phyloP scores from a whole-genome alignment of 2,888 invertebrate species.

The Dromius quadrimaculatus region DNA sequence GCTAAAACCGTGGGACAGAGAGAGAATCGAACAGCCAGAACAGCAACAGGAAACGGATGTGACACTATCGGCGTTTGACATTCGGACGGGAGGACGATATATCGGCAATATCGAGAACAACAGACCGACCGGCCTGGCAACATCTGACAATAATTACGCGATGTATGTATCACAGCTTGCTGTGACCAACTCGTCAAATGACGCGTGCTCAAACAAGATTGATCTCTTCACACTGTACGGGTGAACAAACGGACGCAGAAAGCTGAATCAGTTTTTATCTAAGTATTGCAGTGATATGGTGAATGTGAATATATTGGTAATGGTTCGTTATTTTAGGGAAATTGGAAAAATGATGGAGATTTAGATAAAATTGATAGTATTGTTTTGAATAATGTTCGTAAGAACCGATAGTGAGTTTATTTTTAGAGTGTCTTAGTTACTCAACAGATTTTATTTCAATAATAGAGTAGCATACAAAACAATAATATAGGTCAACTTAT shows the following conservation, averaged over 20 bases:
- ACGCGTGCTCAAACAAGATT: slow-evolving; percentile 36
- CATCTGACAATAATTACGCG: slow-evolving; percentile 50
- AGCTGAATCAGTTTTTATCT: background rate
- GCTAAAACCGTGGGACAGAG: background rate
- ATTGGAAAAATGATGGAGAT: too few species aligned
- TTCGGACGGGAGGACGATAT: slow-evolving; percentile 32
- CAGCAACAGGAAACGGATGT: slow-evolving; percentile 35
- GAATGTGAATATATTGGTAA: too few species aligned
- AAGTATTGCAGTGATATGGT: slow-evolving; percentile 8
- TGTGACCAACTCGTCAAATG: slow-evolving; percentile 23
- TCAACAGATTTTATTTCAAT: too few species aligned
- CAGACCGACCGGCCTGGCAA: slow-evolving; percentile 43
- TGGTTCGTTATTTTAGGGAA: too few species aligned
- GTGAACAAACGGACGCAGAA: background rate
- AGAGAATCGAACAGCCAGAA: background rate
- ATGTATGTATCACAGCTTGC: slow-evolving; percentile 36
- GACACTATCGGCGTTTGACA: slow-evolving; percentile 41
- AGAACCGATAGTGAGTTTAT: too few species aligned
- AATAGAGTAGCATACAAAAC: too few species aligned
- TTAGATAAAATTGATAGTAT: too few species aligned
- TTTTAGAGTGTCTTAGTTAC: too few species aligned
- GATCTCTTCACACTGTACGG: slow-evolving; percentile 31
- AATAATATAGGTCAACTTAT: too few species aligned
- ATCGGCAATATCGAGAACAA: slow-evolving; percentile 51
- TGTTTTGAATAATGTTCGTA: too few species aligned